These are phyloP conservation scores for Heliconius himera DNA, from an alignment of 1,140 invertebrate genomes.

Conservation along the genomic window DNA sequence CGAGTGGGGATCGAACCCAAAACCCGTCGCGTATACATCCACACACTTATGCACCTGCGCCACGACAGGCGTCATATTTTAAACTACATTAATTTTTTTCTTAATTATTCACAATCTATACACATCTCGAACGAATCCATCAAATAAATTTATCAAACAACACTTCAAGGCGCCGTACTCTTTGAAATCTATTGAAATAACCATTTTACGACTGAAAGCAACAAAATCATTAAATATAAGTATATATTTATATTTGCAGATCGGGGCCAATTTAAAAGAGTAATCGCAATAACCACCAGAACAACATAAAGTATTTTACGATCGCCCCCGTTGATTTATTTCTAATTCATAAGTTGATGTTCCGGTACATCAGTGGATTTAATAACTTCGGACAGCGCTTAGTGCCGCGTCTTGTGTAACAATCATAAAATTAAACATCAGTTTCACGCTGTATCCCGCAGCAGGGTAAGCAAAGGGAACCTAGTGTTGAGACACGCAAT, in stretches of 20 bases:
- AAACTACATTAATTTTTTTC: neutral
- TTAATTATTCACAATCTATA: neutral
- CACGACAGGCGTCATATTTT: too few relatives aligned
- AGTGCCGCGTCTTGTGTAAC: slow-evolving; percentile 49
- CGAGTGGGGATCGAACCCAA: too few relatives aligned
- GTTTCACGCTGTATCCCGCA: too few relatives aligned
- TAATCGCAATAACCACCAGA: slow-evolving; percentile 68
- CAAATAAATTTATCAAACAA: slow-evolving; percentile 5
- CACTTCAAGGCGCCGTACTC: slow-evolving; percentile 26
- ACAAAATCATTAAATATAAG: slow-evolving; percentile 49
- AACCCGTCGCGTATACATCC: too few relatives aligned
- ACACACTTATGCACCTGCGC: too few relatives aligned
- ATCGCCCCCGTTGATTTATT: slow-evolving; percentile 76
- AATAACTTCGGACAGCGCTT: slow-evolving; percentile 77
- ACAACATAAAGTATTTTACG: slow-evolving; percentile 78
- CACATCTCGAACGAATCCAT: slow-evolving; percentile 13
- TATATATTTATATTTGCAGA: slow-evolving; percentile 59
- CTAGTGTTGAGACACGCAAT: too few relatives aligned
- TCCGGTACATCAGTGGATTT: slow-evolving; percentile 75
- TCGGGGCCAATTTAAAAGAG: slow-evolving; percentile 69
- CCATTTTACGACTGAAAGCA: slow-evolving; percentile 51
- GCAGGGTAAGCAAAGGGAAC: too few relatives aligned
- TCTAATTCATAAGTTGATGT: slow-evolving; percentile 79
- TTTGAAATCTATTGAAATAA: slow-evolving; percentile 42
- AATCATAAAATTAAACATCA: too few relatives aligned